Conservation (phyloP, 2,113 vertebrate genomes). For the Platysternon megacephalum region DNA sequence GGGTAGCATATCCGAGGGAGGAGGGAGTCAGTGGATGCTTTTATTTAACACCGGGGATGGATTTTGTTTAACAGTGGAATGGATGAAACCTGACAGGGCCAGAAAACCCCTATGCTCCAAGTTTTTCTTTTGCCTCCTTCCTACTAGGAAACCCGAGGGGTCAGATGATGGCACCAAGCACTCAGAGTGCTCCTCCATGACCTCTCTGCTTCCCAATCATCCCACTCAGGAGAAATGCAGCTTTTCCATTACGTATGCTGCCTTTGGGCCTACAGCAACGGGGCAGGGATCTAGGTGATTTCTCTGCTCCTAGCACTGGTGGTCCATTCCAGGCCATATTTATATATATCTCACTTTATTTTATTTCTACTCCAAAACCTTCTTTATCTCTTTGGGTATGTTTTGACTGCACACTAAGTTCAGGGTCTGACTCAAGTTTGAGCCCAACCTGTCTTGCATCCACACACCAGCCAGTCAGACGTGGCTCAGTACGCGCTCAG, state of each 20-base stretch:
- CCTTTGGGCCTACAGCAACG: not conserved
- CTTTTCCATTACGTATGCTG: not conserved
- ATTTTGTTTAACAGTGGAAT: not conserved
- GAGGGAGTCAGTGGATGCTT: not conserved
- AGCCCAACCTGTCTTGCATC: no score
- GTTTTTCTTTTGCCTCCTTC: not conserved
- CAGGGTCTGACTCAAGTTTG: no score
- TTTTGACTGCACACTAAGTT: no score
- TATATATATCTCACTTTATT: not conserved
- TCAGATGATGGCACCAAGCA: not conserved
- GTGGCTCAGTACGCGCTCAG: no score
- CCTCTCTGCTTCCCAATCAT: not conserved
- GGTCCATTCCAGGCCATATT: not conserved
- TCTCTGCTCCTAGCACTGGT: not conserved
- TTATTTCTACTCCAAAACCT: not conserved
- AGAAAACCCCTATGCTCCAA: not conserved
- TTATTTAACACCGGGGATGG: not conserved
- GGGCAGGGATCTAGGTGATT: not conserved
- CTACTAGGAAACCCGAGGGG: not conserved
- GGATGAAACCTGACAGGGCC: not conserved
- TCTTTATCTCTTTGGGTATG: not conserved
- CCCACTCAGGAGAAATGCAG: not conserved
- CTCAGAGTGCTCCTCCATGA: fast-evolving
- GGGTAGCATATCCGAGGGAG: not conserved
- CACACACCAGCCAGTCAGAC: no score